Conservation (phyloP, 2,888 invertebrate genomes). For the Pelosia muscerda region DNA sequence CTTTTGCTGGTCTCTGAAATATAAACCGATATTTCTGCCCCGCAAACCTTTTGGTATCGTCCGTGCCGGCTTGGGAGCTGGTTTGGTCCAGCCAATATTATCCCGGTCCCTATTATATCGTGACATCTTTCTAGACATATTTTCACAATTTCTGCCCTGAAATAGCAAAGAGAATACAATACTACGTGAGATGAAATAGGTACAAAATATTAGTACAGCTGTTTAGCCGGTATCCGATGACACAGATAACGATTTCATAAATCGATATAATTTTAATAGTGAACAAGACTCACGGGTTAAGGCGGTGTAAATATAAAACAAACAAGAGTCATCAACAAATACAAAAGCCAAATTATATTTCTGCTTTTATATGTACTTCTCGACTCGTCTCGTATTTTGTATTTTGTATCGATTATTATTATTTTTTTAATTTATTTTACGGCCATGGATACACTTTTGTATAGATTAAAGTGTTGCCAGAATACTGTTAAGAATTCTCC, state of each 20-base stretch:
- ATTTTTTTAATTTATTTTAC: too few relatives aligned
- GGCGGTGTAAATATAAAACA: neutral
- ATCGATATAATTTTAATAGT: too few relatives aligned
- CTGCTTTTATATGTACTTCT: neutral
- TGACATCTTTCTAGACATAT: conserved; percentile 30
- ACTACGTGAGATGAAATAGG: too few relatives aligned
- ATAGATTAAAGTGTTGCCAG: too few relatives aligned
- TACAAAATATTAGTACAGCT: neutral
- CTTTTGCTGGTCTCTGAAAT: conserved; percentile 58
- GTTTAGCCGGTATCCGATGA: neutral
- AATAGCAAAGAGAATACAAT: too few relatives aligned
- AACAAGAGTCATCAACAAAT: neutral
- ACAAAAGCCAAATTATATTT: neutral
- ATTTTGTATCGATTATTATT: too few relatives aligned
- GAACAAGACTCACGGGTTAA: neutral
- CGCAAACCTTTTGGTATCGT: conserved; percentile 81
- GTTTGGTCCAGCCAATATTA: conserved; percentile 34
- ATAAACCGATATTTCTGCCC: conserved; percentile 73
- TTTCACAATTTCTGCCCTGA: neutral
- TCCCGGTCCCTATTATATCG: conserved; percentile 15
- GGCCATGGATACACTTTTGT: too few relatives aligned
- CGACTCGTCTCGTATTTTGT: too few relatives aligned
- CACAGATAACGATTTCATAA: too few relatives aligned
- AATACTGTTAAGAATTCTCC: too few relatives aligned
- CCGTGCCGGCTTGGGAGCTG: conserved; percentile 19